phyloP scores from a whole-genome alignment of 2,888 invertebrate genomes.

The Sinhomidia bicolor region DNA sequence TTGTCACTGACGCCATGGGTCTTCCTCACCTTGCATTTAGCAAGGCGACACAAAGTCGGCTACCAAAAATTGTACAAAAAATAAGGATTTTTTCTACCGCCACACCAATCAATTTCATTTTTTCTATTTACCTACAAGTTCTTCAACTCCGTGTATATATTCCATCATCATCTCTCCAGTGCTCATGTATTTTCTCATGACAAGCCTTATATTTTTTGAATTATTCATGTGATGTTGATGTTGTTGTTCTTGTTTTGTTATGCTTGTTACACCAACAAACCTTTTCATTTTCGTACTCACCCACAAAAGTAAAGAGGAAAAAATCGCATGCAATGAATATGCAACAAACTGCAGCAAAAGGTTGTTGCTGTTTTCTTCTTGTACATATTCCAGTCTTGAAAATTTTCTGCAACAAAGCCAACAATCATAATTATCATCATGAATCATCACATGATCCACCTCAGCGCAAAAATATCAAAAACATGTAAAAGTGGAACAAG shows the following conservation, averaged over 20 bases:
- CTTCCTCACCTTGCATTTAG: slow-evolving; percentile 47
- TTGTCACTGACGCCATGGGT: slow-evolving; percentile 46
- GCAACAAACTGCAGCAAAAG: slow-evolving; percentile 43
- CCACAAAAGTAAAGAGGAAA: slow-evolving; percentile 18
- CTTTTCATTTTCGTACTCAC: slow-evolving; percentile 32
- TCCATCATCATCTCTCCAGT: slow-evolving; percentile 38
- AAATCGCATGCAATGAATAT: slow-evolving; percentile 49
- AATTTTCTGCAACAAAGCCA: slow-evolving; percentile 36
- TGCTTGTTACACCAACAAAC: not conserved
- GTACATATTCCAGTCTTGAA: too few species aligned
- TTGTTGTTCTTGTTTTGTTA: slow-evolving; percentile 9
- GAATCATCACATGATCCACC: not conserved
- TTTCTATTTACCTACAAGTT: not conserved
- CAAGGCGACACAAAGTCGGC: slow-evolving; percentile 47
- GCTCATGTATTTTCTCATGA: slow-evolving; percentile 33
- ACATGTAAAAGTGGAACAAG: slow-evolving; percentile 29
- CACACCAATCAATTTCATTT: slow-evolving; percentile 24
- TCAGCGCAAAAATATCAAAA: not conserved
- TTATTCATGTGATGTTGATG: slow-evolving; percentile 36
- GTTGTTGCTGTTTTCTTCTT: slow-evolving; percentile 27
- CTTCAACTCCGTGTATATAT: not conserved
- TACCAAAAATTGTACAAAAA: slow-evolving; percentile 30
- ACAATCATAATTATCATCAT: slow-evolving; percentile 27
- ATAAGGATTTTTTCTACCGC: slow-evolving; percentile 1
- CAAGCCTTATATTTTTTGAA: slow-evolving; percentile 37